A percentile compares a stretch with the other conserved stretches of the same genome.
These are phyloP conservation scores for Megaceryle alcyon DNA, from an alignment of 2,797 vertebrate genomes.

Conservation along the genomic window DNA sequence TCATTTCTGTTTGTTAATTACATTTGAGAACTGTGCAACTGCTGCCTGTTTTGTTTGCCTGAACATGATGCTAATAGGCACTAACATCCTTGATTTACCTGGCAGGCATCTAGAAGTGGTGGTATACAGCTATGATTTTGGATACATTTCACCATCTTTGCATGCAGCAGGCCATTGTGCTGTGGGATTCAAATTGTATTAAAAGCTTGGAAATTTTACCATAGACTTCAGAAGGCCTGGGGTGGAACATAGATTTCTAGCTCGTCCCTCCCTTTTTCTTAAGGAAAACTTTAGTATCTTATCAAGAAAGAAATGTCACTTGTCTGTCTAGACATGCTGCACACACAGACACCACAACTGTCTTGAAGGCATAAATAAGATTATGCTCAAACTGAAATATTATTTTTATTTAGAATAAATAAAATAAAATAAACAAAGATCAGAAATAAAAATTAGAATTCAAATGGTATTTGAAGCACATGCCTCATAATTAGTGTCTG, in stretches of 20 bases:
- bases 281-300: background rate
- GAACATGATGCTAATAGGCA: background rate
- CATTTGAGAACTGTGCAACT: background rate
- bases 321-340: background rate
- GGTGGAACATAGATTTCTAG: background rate
- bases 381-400: background rate
- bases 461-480: accelerated
- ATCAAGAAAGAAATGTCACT: background rate
- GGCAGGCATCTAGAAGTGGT: background rate
- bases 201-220: background rate
- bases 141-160: background rate
- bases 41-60: background rate
- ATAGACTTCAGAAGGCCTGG: background rate
- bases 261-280: background rate
- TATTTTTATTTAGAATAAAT: background rate
- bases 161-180: background rate
- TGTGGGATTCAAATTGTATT: background rate
- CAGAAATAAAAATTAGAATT: background rate
- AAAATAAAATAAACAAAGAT: background rate
- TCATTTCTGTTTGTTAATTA: constrained; percentile 42
- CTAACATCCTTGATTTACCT: background rate
- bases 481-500: background rate
- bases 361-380: background rate
- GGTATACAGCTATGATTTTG: background rate
- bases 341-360: background rate